phyloP scores from a whole-genome alignment of 2,888 invertebrate species.

The Pinctada fucata region DNA sequence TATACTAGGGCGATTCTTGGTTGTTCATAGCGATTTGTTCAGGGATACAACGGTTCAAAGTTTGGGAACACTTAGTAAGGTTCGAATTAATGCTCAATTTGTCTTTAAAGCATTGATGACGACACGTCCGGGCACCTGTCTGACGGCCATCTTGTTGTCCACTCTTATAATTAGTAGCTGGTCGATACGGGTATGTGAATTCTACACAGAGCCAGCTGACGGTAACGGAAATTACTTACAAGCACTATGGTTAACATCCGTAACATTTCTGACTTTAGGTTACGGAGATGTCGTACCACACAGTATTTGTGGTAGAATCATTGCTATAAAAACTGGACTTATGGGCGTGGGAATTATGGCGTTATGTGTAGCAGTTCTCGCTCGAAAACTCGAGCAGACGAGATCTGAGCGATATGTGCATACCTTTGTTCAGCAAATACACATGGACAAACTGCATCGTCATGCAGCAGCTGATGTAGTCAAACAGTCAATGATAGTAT shows the following conservation, averaged over 20 bases:
- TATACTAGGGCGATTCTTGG: conserved; percentile 62
- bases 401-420: conserved; percentile 66
- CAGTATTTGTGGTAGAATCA: conserved; percentile 64
- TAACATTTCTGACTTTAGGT: conserved; percentile 68
- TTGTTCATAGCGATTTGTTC: conserved; percentile 66
- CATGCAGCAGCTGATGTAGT: conserved; percentile 62
- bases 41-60: conserved; percentile 69
- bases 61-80: conserved; percentile 66
- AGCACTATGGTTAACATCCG: conserved; percentile 68
- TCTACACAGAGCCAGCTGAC: conserved; percentile 57
- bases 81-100: conserved; percentile 68
- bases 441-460: conserved; percentile 58
- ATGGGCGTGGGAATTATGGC: conserved; percentile 71
- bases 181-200: conserved; percentile 65
- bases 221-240: conserved; percentile 58
- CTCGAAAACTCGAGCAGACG: conserved; percentile 67
- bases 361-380: conserved; percentile 65
- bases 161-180: conserved; percentile 65
- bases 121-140: conserved; percentile 59
- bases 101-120: conserved; percentile 68
- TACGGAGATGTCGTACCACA: conserved; percentile 68
- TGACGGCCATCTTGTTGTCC: conserved; percentile 61
- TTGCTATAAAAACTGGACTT: conserved; percentile 63
- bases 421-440: conserved; percentile 64
- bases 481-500: conserved; percentile 58